A percentile compares a stretch with the other conserved stretches of the same genome.
Conservation (phyloP, 2,888 invertebrate genomes). For the Margaritifera margaritifera region DNA sequence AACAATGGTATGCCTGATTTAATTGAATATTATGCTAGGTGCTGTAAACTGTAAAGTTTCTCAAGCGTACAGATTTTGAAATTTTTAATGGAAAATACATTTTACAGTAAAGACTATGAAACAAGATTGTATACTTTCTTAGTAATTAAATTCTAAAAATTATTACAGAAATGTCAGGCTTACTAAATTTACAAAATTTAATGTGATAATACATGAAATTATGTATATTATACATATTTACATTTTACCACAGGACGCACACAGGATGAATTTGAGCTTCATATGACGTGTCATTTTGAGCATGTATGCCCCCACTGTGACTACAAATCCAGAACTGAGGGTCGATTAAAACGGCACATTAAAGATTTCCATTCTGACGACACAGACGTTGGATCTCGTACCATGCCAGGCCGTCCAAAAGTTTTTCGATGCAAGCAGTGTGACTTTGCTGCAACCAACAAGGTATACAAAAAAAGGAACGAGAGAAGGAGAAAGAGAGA, state of each 20-base stretch:
- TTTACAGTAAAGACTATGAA: no score
- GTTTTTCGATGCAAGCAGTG: slow-evolving; percentile 95
- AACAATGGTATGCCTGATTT: no score
- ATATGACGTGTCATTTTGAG: slow-evolving; percentile 77
- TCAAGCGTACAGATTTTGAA: no score
- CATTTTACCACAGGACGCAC: slow-evolving; percentile 65
- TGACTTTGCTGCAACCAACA: slow-evolving; percentile 86
- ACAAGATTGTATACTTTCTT: no score
- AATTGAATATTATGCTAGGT: no score
- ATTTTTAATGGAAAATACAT: no score
- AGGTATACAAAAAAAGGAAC: slow-evolving; percentile 72
- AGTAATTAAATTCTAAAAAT: no score
- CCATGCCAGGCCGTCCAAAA: slow-evolving; percentile 76
- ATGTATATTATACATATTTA: no score
- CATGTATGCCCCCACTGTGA: slow-evolving; percentile 76
- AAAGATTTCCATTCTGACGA: slow-evolving; percentile 75
- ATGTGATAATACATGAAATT: no score
- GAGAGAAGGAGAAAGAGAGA: neutral
- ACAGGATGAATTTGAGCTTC: slow-evolving; percentile 74
- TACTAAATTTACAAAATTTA: no score
- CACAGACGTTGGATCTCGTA: slow-evolving; percentile 65
- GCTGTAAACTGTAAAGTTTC: no score
- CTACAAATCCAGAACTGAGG: slow-evolving; percentile 76
- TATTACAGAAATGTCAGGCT: no score
- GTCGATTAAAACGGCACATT: slow-evolving; percentile 76